Base-by-base conservation (phyloP, 2,888 invertebrate species). In the Scaptomyza caliginosa region DNA sequence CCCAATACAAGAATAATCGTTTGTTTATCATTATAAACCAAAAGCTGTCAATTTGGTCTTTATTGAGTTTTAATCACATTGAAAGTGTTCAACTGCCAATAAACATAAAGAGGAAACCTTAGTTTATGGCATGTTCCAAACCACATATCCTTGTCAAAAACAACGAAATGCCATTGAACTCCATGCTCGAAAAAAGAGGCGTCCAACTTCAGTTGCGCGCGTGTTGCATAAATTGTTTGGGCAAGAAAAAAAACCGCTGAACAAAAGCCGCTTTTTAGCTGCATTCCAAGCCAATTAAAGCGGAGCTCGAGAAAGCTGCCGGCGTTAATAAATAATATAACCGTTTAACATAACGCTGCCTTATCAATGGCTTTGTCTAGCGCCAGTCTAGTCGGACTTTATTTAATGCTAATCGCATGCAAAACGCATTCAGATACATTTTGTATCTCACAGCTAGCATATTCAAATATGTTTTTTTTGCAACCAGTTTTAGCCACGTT, bases 81-180 rank as follows among this genome's bases (percentile, higher is more conserved):
- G n/a, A 16, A 40, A 40, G 21, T 3, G n/a, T 4, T n/a, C n/a
- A n/a, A n/a, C n/a, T n/a, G n/a, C n/a, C n/a, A n/a, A n/a, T n/a
- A n/a, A n/a, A n/a, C n/a, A n/a, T n/a, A n/a, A n/a, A n/a, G n/a
- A n/a, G n/a, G n/a, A n/a, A n/a, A n/a, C n/a, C n/a, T n/a, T n/a
- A n/a, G n/a, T n/a, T n/a, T n/a, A n/a, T n/a, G n/a, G n/a, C n/a
- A n/a, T n/a, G n/a, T n/a, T n/a, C n/a, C n/a, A n/a, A n/a, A n/a
- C n/a, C n/a, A n/a, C n/a, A n/a, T 51, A 24, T 2, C 16, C 48
- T 16, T 23, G 16, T n/a, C n/a, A 38, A 30, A 62, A 67, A 46
- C 36, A 60, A 67, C 55, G 28, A 46, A 34, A 67, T 67, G 86
- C 67, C 86, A 62, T 72, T 86, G 86, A 81, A 81, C 81, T 48